A percentile compares a stretch with the other conserved stretches of the same genome.
Evolutionary conservation across 2,888 invertebrate genomes (phyloP).

Genomic region (Heteromyza rotundicornis): DNA sequence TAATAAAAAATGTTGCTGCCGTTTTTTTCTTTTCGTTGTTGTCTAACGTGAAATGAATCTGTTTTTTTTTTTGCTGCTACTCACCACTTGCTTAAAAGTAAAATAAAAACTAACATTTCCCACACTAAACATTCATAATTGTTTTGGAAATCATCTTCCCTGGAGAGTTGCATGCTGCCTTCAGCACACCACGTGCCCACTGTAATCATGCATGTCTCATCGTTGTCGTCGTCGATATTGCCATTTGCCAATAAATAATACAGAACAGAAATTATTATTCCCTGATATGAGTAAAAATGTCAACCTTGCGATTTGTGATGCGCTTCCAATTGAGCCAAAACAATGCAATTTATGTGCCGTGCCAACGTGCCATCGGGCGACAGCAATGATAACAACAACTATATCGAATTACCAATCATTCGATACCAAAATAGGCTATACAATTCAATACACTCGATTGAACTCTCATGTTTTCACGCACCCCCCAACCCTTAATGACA

Average conservation of each 20-base stretch:
- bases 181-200: slow-evolving; percentile 1
- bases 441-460: background rate
- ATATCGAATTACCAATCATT: slow-evolving; percentile 56
- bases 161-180: too few relatives aligned
- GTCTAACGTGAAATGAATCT: too few relatives aligned
- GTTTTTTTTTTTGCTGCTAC: too few relatives aligned
- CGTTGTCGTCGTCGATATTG: slow-evolving; percentile 44
- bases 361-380: too few relatives aligned
- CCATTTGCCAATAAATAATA: slow-evolving; percentile 55
- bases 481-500: background rate
- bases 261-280: slow-evolving; percentile 46
- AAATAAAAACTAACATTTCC: background rate
- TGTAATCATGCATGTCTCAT: slow-evolving; percentile 42
- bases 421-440: slow-evolving; percentile 35
- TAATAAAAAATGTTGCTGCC: too few relatives aligned
- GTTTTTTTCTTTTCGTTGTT: too few relatives aligned
- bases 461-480: background rate
- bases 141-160: background rate
- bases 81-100: too few relatives aligned
- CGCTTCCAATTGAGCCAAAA: slow-evolving; percentile 52
- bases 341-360: slow-evolving; percentile 31
- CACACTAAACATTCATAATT: slow-evolving; percentile 22
- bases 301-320: slow-evolving; percentile 46
- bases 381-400: slow-evolving; percentile 43
- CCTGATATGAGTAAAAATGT: slow-evolving; percentile 8